Evolutionary conservation across 2,113 vertebrate genomes (phyloP).

Genomic region (Motacilla tschutschensis): DNA sequence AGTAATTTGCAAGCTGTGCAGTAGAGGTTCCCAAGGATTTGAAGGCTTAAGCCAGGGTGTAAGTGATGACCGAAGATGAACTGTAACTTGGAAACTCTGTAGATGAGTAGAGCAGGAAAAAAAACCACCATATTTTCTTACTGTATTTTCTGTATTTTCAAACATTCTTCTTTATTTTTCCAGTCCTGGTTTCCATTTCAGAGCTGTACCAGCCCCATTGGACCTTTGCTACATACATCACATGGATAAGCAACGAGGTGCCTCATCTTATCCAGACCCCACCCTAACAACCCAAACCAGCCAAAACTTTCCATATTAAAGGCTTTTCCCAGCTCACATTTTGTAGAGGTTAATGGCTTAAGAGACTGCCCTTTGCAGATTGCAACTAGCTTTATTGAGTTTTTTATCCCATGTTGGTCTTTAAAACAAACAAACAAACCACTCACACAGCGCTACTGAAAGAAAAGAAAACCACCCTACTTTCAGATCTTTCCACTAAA

Average conservation of each 20-base stretch:
- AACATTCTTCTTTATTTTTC: not conserved
- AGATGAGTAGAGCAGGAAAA: not conserved
- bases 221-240: not conserved
- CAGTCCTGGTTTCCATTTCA: not conserved
- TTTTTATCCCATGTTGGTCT: not conserved
- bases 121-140: not conserved
- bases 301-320: not conserved
- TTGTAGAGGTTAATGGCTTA: not conserved
- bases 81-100: not conserved
- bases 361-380: not conserved
- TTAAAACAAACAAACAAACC: not conserved
- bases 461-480: not conserved
- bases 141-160: not conserved
- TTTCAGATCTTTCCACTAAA: not conserved
- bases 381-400: not conserved
- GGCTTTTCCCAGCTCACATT: not conserved
- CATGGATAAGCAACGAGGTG: not conserved
- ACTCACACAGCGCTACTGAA: not conserved
- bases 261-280: not conserved
- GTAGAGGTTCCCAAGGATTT: not conserved
- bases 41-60: not conserved
- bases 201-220: not conserved
- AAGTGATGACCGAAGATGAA: not conserved
- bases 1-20: not conserved
- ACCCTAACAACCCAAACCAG: not conserved